Base-by-base conservation (phyloP, 2,888 invertebrate species). In the Cephalotes varians region DNA sequence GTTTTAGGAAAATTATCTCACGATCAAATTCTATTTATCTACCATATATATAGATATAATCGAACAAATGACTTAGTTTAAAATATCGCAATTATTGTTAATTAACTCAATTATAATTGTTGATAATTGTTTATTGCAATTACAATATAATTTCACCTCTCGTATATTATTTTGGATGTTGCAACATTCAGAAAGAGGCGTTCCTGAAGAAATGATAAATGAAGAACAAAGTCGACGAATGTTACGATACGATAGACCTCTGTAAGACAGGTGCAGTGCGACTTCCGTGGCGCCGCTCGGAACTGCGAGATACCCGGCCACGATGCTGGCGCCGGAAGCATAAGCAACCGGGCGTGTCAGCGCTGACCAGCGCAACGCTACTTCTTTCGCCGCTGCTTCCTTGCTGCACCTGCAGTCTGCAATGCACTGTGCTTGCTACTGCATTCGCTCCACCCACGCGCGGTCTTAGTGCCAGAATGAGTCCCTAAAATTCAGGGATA, bases 341-440 rank as follows among this genome's bases (percentile, higher is more conserved):
- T 81, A 90, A 89, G 89, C 91, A 91, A 90, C 91, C 93, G 91
- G 92, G 93, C 93, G 93, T 93, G 93, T 92, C 93, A 91, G 93
- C 91, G 92, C 93, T 93, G 92, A 93, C 93, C 93, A 93, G 91
- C 93, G 91, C 92, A 92, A 91, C 87, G 91, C 91, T 90, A 92
- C 92, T 92, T 91, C 92, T 91, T 93, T 92, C 88, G 88, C 91
- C 90, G 85, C 90, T 85, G 90, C 86, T 85, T 85, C 86, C 84
- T 85, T 82, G 84, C 74, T 87, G 88, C 91, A 92, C 91, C 92
- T 92, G 92, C 90, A 88, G 88, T 88, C 89, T 69, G 87, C 88
- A 88, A 86, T 89, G 88, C 88, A 87, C 87, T 69, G 86, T 74
- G 80, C 80, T 85, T 79, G 80, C 90, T 87, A 88, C 91, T 86